Evolutionary conservation across 1,140 invertebrate species (phyloP).

Genomic region (Drosophila melanica): DNA sequence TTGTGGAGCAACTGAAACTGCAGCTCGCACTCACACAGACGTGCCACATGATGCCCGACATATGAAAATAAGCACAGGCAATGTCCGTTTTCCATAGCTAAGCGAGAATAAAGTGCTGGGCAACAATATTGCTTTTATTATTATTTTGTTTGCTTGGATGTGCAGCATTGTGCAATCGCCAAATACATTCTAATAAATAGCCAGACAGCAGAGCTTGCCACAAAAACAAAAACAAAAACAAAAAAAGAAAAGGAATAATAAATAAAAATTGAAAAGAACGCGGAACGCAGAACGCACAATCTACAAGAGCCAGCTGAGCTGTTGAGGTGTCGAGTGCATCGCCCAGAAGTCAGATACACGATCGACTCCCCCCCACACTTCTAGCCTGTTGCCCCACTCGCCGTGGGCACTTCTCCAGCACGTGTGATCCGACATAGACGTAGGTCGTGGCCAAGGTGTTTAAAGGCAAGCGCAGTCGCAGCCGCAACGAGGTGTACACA

Average conservation of each 20-base stretch:
- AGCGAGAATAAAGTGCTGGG: constrained; percentile 29
- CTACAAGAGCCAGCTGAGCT: constrained; percentile 55
- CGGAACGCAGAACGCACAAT: constrained; percentile 14
- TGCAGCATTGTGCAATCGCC: constrained; percentile 61
- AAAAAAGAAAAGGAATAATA: constrained; percentile 35
- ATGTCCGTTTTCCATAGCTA: constrained; percentile 12
- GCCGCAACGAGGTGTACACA: constrained; percentile 80
- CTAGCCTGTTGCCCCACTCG: constrained; percentile 8
- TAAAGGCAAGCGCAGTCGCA: constrained; percentile 51
- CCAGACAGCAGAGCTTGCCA: constrained; percentile 50
- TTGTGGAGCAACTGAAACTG: constrained; percentile 31
- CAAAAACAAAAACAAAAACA: background rate
- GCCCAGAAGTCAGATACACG: constrained; percentile 36
- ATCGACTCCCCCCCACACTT: too few relatives aligned
- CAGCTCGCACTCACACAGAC: constrained; percentile 13
- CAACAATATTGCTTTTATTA: constrained; percentile 46
- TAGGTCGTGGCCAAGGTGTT: constrained; percentile 78
- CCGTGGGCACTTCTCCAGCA: background rate
- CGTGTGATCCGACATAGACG: constrained; percentile 47
- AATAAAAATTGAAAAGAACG: constrained; percentile 21
- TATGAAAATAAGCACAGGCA: constrained; percentile 11
- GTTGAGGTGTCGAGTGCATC: constrained; percentile 68
- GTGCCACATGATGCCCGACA: constrained; percentile 52
- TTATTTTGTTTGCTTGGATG: background rate
- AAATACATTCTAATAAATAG: constrained; percentile 77